phyloP scores from a whole-genome alignment of 2,113 vertebrate genomes.

The Grallaria varia region DNA sequence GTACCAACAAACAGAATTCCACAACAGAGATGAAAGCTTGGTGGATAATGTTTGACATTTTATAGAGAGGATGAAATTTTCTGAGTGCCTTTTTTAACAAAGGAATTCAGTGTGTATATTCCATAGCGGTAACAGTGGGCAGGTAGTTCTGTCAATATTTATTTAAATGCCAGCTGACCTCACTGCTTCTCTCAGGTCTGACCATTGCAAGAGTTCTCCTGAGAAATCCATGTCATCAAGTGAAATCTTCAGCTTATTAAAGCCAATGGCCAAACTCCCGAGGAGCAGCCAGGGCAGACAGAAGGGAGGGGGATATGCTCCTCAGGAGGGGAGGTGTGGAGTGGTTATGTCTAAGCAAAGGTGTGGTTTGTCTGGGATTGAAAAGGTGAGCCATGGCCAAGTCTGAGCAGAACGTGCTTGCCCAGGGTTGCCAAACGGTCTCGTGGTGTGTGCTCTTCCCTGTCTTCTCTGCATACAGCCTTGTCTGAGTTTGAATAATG shows the following conservation, averaged over 20 bases:
- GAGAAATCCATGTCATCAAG: not conserved
- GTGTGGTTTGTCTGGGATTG: not conserved
- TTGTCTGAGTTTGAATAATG: not conserved
- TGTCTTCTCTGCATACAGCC: not conserved
- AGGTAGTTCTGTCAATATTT: not conserved
- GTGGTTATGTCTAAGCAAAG: not conserved
- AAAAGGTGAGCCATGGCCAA: not conserved
- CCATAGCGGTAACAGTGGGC: not conserved
- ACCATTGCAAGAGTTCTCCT: not conserved
- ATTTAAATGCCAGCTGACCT: not conserved
- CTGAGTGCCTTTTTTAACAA: not conserved
- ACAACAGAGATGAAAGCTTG: not conserved
- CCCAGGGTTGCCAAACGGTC: not conserved
- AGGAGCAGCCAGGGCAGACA: fast-evolving
- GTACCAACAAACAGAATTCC: not conserved
- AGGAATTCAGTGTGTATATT: not conserved
- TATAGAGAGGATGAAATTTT: not conserved
- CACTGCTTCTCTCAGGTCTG: not conserved
- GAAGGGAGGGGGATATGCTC: fast-evolving
- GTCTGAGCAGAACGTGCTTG: not conserved
- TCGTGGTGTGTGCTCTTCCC: not conserved
- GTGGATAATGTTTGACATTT: not conserved
- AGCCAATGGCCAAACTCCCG: not conserved
- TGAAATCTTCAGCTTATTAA: not conserved
- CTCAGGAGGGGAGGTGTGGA: not conserved